These are phyloP conservation scores for Rhyacophila brunnea DNA, from an alignment of 1,140 invertebrate species.

Conservation along the genomic window DNA sequence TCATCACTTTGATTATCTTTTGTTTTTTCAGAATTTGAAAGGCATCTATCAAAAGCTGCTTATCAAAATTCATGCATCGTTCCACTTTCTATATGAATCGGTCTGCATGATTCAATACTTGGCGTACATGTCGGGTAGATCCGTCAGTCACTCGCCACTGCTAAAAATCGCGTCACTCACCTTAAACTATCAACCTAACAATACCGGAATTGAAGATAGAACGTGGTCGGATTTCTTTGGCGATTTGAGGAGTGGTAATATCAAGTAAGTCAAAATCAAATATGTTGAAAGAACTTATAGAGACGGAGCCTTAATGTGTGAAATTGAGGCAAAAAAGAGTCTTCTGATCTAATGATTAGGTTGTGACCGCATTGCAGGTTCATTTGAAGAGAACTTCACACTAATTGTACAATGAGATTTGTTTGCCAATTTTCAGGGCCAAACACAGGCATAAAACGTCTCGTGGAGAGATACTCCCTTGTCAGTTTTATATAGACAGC, in stretches of 20 bases:
- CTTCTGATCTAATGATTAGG: too few relatives aligned
- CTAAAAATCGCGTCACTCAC: constrained; percentile 51
- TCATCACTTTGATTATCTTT: too few relatives aligned
- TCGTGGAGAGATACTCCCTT: too few relatives aligned
- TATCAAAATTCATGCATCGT: constrained; percentile 38
- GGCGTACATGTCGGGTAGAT: constrained; percentile 52
- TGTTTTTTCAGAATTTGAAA: constrained; percentile 38
- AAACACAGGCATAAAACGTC: too few relatives aligned
- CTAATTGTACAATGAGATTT: too few relatives aligned
- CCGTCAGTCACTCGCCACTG: constrained; percentile 48
- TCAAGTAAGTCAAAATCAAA: constrained; percentile 42
- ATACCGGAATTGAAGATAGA: constrained; percentile 25
- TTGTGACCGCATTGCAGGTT: too few relatives aligned
- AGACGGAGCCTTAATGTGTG: too few relatives aligned
- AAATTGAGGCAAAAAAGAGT: too few relatives aligned
- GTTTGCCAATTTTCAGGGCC: too few relatives aligned
- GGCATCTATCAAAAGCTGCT: constrained; percentile 39
- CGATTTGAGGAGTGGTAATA: constrained; percentile 40
- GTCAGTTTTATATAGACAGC: too few relatives aligned
- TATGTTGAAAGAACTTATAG: too few relatives aligned
- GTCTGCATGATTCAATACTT: constrained; percentile 42
- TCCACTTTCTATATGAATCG: constrained; percentile 40
- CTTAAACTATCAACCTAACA: constrained; percentile 48
- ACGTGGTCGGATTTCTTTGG: constrained; percentile 40
- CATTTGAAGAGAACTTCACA: too few relatives aligned